phyloP scores from a whole-genome alignment of 2,888 invertebrate species.

The Chironomus riparius region DNA sequence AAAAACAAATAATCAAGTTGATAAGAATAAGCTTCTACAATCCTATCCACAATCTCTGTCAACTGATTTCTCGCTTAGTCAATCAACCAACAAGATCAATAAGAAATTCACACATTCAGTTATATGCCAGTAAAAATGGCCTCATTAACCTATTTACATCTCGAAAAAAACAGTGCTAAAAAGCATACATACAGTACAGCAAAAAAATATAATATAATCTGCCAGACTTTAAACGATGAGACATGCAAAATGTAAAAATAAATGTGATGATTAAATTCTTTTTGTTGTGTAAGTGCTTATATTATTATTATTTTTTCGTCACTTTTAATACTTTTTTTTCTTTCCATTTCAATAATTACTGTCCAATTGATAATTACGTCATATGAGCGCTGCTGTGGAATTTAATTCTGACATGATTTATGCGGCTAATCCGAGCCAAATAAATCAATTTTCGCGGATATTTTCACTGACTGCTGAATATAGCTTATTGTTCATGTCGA shows the following conservation, averaged over 20 bases:
- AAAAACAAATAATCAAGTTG: too few relatives aligned
- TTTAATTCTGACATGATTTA: neutral
- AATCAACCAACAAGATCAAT: neutral
- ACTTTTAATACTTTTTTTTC: neutral
- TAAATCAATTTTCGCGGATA: too few relatives aligned
- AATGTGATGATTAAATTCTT: constrained; percentile 22
- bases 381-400: neutral
- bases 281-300: neutral
- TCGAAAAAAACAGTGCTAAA: neutral
- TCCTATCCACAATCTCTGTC: too few relatives aligned
- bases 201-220: neutral
- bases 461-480: too few relatives aligned
- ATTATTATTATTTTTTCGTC: neutral
- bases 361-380: neutral
- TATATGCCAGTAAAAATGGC: too few relatives aligned
- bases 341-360: neutral
- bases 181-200: neutral
- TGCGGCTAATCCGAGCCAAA: too few relatives aligned
- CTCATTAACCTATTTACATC: neutral
- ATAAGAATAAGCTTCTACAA: too few relatives aligned
- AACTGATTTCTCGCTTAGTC: too few relatives aligned
- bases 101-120: neutral
- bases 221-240: constrained; percentile 8
- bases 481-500: too few relatives aligned
- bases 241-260: constrained; percentile 25